phyloP scores from a whole-genome alignment of 2,888 invertebrate species.

The Aricia artaxerxes region DNA sequence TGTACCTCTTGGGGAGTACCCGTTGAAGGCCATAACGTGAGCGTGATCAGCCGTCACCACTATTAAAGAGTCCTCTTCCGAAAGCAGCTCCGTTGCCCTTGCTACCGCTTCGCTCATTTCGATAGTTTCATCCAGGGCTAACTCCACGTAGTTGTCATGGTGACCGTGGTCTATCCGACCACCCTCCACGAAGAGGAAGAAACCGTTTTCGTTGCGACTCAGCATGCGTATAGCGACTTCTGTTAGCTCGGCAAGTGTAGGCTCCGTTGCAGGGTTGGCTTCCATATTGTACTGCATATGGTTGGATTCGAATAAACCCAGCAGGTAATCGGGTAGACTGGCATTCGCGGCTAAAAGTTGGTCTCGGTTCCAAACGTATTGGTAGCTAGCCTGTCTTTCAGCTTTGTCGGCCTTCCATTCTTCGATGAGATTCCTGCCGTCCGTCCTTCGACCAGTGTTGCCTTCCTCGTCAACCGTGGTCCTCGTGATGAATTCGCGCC shows the following conservation, averaged over 20 bases:
- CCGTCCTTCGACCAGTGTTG: background rate
- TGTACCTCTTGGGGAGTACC: slow-evolving; percentile 79
- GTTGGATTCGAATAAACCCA: background rate
- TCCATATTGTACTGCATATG: slow-evolving; percentile 83
- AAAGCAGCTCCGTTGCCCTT: slow-evolving; percentile 54
- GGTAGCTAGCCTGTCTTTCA: background rate
- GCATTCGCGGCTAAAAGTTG: background rate
- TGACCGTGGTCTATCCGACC: slow-evolving; percentile 82
- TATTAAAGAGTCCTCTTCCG: slow-evolving; percentile 83
- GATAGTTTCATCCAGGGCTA: slow-evolving; percentile 83
- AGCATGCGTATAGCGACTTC: slow-evolving; percentile 83
- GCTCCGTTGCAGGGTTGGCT: slow-evolving; percentile 51
- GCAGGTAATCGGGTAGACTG: background rate
- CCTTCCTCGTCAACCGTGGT: background rate
- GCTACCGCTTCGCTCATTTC: slow-evolving; percentile 80
- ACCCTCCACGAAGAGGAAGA: slow-evolving; percentile 84
- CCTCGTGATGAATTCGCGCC: background rate
- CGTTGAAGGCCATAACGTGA: slow-evolving; percentile 83
- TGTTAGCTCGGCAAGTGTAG: slow-evolving; percentile 56
- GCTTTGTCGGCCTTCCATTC: slow-evolving; percentile 4
- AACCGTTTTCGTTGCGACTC: slow-evolving; percentile 81
- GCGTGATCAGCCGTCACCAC: slow-evolving; percentile 88
- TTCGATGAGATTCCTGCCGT: slow-evolving; percentile 5
- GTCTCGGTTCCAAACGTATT: slow-evolving; percentile 8
- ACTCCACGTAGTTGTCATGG: slow-evolving; percentile 74